Percentiles rank a stretch among this genome's conserved stretches.
phyloP scores from a whole-genome alignment of 1,140 invertebrate species.

The Linepithema humile region DNA sequence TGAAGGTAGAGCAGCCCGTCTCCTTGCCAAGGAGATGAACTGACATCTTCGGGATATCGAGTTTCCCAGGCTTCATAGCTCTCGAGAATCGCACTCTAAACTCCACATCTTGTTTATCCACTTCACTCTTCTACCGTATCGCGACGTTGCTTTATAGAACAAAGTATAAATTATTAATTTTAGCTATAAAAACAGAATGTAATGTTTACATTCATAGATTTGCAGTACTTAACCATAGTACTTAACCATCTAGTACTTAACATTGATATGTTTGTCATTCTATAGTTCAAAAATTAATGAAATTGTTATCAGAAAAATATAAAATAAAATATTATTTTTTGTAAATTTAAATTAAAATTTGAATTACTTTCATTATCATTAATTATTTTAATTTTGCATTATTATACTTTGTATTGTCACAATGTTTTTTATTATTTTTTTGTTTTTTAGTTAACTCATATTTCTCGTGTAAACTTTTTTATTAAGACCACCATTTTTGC shows the following conservation, averaged over 20 bases:
- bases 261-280: background rate
- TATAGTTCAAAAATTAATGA: background rate
- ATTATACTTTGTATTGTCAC: background rate
- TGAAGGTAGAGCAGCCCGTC: constrained; percentile 44
- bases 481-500: constrained; percentile 10
- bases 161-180: constrained; percentile 48
- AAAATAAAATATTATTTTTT: background rate
- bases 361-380: background rate
- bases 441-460: background rate
- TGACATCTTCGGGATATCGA: constrained; percentile 57
- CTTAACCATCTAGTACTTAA: no score
- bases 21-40: constrained; percentile 42
- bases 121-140: constrained; percentile 49
- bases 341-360: no score
- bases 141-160: constrained; percentile 16
- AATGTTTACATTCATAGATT: constrained; percentile 16
- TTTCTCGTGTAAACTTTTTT: constrained; percentile 10
- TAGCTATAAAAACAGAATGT: constrained; percentile 22
- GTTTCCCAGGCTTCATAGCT: constrained; percentile 39
- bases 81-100: constrained; percentile 56
- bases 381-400: background rate
- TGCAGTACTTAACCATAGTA: no score
- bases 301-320: background rate
- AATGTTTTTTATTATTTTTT: background rate
- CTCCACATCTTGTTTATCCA: constrained; percentile 53